Percentiles rank a stretch among this genome's conserved stretches.
Evolutionary conservation across 2,888 invertebrate genomes (phyloP).

Genomic region (Melanotus villosus): DNA sequence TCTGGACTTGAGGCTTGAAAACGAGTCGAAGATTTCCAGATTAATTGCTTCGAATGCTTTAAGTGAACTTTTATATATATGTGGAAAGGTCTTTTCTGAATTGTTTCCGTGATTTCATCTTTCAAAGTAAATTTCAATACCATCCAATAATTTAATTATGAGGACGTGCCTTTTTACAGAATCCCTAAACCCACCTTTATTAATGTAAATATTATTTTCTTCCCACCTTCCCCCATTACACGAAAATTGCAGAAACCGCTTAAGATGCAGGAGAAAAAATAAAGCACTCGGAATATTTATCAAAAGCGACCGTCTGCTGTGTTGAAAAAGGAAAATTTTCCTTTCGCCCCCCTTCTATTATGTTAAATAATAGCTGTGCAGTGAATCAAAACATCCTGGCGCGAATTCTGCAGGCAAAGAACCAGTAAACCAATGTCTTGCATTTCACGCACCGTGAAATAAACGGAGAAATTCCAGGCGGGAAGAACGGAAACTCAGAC

Average conservation of each 20-base stretch:
- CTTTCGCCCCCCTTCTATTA: conserved; percentile 30
- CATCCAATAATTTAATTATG: too few relatives aligned
- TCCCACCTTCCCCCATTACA: background rate
- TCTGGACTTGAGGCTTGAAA: too few relatives aligned
- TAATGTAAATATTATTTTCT: too few relatives aligned
- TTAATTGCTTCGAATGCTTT: too few relatives aligned
- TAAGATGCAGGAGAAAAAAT: background rate
- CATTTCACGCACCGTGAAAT: conserved; percentile 32
- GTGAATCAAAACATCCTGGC: conserved; percentile 33
- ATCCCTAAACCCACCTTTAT: too few relatives aligned
- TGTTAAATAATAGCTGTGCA: conserved; percentile 34
- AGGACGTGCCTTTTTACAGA: too few relatives aligned
- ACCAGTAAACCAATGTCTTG: conserved; percentile 30
- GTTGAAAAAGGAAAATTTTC: conserved; percentile 19
- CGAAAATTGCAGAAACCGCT: background rate
- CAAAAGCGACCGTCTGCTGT: conserved; percentile 5
- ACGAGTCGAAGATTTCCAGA: too few relatives aligned
- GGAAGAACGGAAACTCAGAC: conserved; percentile 8
- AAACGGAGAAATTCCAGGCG: background rate
- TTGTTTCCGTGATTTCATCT: too few relatives aligned
- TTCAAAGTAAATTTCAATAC: too few relatives aligned
- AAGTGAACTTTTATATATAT: too few relatives aligned
- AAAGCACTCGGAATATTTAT: conserved; percentile 12
- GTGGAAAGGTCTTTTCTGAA: too few relatives aligned
- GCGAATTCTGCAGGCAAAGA: conserved; percentile 24